Conservation (phyloP, 37 sponge, comb jelly and placozoan species). For the Diacarnus erythraeanus region DNA sequence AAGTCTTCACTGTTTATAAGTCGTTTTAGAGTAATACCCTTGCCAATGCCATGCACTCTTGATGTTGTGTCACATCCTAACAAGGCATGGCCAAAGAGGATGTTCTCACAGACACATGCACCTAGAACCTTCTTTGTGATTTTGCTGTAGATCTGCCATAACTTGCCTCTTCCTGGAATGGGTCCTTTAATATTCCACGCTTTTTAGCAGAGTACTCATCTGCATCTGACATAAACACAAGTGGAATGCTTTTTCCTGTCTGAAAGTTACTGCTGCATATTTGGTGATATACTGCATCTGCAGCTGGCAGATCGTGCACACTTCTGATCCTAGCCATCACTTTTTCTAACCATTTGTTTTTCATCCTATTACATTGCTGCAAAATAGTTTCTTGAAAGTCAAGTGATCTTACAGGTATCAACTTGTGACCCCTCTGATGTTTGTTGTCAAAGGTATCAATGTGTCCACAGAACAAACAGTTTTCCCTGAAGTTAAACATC, state of each 20-base stretch:
- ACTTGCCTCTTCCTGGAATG: no score
- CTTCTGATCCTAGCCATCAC: slow-evolving; percentile 4
- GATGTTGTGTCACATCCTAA: no score
- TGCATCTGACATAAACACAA: no score
- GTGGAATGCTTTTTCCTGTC: background rate
- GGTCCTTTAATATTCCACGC: no score
- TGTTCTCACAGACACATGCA: no score
- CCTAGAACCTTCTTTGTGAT: no score
- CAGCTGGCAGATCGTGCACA: background rate
- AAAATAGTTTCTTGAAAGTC: background rate
- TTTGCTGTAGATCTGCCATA: no score
- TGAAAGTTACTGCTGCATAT: slow-evolving; percentile 1
- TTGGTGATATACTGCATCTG: slow-evolving; percentile 1
- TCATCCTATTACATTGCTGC: background rate
- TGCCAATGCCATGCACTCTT: no score
- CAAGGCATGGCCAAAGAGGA: no score
- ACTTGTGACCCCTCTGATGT: background rate
- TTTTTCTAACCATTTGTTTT: background rate
- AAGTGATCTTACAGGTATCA: background rate
- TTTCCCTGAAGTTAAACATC: background rate
- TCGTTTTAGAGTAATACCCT: no score
- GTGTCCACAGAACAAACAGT: background rate
- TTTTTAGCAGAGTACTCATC: no score
- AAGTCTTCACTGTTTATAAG: no score
- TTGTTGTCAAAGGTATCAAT: background rate